Evolutionary conservation across 2,888 invertebrate species (phyloP), one percentile per base, ranked within the genome.

Genomic region (Brassicogethes aeneus): DNA sequence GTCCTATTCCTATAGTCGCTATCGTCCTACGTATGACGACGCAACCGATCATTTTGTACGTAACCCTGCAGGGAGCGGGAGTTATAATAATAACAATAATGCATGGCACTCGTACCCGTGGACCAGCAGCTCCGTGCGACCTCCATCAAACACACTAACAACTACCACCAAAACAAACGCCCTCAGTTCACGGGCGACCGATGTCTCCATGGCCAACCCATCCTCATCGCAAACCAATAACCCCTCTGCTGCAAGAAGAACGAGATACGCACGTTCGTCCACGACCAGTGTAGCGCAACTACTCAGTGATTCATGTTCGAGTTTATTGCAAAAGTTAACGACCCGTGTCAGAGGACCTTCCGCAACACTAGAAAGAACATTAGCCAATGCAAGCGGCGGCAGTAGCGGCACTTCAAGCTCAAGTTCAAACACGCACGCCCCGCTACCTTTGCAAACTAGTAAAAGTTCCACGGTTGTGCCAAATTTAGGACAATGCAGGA

Each of bases 271-370:
- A 51, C 80, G 90, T 47, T 85, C 89, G 38, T 83, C 84, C 44
- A 80, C 82, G 38, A 76, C 82, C 36, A 89, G 88, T 70, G 87
- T 91, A 55, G 84, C 88, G 50, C 90, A 91, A 69, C 72, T 91
- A 58, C 72, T 91, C 55, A 84, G 83, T 54, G 90, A 91, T 65
- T 88, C 89, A 55, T 91, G 88, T 69, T 85, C 86, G 59, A 90
- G 79, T 69, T 75, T 91, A 52, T 76, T 91, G 57, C 88, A 88
- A 64, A 76, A 88, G 52, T 73, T 91, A 57, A 75, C 79, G 5
- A 83, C 82, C 23, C 76, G 84, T 48, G 77, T 77, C 36, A 78
- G 89, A 46, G 85, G 85, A 36, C 86, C 87, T 31, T 87, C 87
- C 37, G 80, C 70, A 5, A 60, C 64, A 3, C 51, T 53, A 30